Base-by-base conservation (phyloP, 2,888 invertebrate species). In the Lasioglossum marginatum region DNA sequence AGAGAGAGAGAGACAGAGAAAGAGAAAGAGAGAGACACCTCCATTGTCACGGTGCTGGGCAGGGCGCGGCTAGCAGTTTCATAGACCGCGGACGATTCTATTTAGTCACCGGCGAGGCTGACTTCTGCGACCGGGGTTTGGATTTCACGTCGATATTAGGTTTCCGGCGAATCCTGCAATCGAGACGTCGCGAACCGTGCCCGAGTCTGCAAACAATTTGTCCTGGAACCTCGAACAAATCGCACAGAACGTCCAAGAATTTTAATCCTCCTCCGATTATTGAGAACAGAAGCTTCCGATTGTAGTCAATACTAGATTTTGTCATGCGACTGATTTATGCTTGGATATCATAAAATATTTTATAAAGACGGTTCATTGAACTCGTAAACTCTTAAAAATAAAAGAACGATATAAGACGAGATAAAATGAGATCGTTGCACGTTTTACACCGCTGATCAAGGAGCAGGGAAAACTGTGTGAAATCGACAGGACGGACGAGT, bases 61-160 rank as follows among this genome's bases (percentile, higher is more conserved):
- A 73, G 83, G 81, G 81, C 83, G 79, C 79, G 88, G 76, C 79
- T 83, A 86, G 85, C 76, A 84, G 74, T 87, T 86, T 81, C 82
- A 77, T 87, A 76, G 86, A 81, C 45, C 52, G 40, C 60, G 52
- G 43, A 52, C 76, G 82, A 79, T 77, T 85, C 79, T 79, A 78
- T 83, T 85, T 76, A 79, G 78, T 37, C 77, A 77, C 23, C 34
- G 23, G 57, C 34, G 60, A 27, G 60, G 31, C 43, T 73, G 34
- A 27, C 70, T 71, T 37, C 60, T 48, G 60, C 76, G 37, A n/a
- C 71, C 40, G 34, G 45, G 68, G 82, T 73, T 88, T 74, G 52
- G 40, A 88, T 88, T 88, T 88, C 88, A 85, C 78, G 73, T 34
- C 45, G 84, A 88, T 89, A 87, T 89, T 85, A 72, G 45, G 85